Evolutionary conservation across 2,888 invertebrate species (phyloP), one percentile per base, ranked within the genome.

Genomic region (Incurvaria masculella): DNA sequence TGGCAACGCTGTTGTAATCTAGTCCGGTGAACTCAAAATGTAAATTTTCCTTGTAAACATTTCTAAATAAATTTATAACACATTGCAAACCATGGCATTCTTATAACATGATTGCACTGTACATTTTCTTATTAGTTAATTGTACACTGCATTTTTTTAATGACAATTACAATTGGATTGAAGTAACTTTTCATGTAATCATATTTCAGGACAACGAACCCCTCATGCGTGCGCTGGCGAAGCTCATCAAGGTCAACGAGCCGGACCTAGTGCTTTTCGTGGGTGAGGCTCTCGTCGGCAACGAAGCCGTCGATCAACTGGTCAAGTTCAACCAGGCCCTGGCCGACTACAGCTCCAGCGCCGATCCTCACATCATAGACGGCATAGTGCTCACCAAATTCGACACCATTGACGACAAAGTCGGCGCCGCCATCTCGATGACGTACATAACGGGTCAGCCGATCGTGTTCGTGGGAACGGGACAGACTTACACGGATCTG

Each of bases 371-470:
- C 63, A 85, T 95, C 42, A 97, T 99, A 58, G 99, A 99, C 72
- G 99, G 99, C 45, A 99, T 99, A 58, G 97, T 99, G 11, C 82
- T 99, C 43, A 99, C 99, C 6, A 99, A 99, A 76, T 99, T 99
- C 75, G 99, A 99, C 70, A 99, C 99, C 1, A 98, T 99, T 60
- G 99, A 99, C 68, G 99, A 99, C 70, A 98, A 99, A 80, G 92
- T 99, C 20, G 99, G 99, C 10, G 99, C 99, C 40, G 98, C 99
- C 17, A 97, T 99, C 59, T 99, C 99, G 16, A 99, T 99, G 99
- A 97, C 99, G 0, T 99, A 99, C 70, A 97, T 98, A 53, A 99
- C 99, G 0, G 99, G 99, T 0, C 98, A 99, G 70, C 99, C 99
- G 0, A 99, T 99, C 47, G 95, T 97, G 42, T 97, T 97, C 68